These are phyloP conservation scores for Zaprionus taronus DNA, from an alignment of 1,140 invertebrate genomes.

Conservation along the genomic window DNA sequence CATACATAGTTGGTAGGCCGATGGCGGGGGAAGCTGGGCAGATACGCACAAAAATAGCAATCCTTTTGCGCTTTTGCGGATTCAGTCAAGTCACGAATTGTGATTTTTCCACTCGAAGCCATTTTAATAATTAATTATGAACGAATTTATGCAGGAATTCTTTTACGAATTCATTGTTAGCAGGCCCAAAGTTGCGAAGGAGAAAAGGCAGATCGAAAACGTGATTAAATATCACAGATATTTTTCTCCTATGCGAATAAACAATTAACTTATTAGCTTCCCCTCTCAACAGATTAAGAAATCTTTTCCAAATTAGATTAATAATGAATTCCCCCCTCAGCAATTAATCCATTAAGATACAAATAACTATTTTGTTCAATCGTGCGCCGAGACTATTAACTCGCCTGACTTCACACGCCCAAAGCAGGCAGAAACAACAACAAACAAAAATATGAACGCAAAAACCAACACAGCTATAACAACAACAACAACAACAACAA, in stretches of 20 bases:
- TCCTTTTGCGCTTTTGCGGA: conserved; percentile 56
- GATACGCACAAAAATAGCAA: conserved; percentile 62
- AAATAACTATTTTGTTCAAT: conserved; percentile 40
- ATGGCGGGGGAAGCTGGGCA: not conserved
- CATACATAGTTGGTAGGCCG: not conserved
- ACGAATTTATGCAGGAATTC: conserved; percentile 17
- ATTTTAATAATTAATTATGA: conserved; percentile 70
- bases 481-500: conserved; percentile 11
- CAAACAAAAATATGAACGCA: not conserved
- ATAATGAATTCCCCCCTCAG: conserved; percentile 34
- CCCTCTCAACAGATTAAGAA: conserved; percentile 15
- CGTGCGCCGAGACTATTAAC: conserved; percentile 16
- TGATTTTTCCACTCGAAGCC: conserved; percentile 66
- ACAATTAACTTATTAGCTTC: conserved; percentile 21
- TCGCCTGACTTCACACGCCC: conserved; percentile 36
- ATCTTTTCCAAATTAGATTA: conserved; percentile 45
- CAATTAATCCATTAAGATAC: conserved; percentile 54
- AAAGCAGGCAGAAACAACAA: not conserved
- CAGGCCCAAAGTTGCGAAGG: conserved; percentile 3
- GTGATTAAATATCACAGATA: not conserved
- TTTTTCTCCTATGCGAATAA: not conserved
- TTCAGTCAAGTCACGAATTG: conserved; percentile 68
- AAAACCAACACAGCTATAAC: not conserved
- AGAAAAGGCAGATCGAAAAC: not conserved
- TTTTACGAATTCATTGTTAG: conserved; percentile 34